Conservation (phyloP, 2,113 vertebrate species). For the Anhinga rufa region DNA sequence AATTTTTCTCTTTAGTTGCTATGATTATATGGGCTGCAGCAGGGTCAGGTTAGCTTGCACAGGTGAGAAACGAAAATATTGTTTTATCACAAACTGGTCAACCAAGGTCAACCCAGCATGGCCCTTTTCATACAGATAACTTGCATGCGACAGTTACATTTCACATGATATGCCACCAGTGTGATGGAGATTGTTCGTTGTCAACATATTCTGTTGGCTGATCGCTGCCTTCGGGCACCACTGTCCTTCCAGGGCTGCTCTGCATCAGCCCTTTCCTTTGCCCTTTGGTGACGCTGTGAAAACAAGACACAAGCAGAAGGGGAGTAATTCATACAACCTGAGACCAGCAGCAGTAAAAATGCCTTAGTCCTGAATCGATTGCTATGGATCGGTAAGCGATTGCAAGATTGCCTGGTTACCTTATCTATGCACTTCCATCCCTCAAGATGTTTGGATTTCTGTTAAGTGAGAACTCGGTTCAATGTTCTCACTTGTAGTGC, state of each 20-base stretch:
- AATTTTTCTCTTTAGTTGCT: not conserved
- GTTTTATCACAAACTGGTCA: not conserved
- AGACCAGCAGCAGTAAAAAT: not conserved
- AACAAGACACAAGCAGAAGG: not conserved
- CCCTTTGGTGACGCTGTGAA: not conserved
- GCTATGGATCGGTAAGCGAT: accelerated
- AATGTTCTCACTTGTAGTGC: not conserved
- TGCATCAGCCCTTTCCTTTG: not conserved
- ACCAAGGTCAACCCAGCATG: not conserved
- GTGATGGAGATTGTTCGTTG: not conserved
- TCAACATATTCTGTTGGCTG: not conserved
- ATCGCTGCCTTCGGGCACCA: not conserved
- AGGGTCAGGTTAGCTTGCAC: not conserved
- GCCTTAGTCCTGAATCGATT: not conserved
- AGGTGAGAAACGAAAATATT: not conserved
- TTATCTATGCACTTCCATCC: not conserved
- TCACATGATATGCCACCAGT: too few species aligned
- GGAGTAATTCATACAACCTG: not conserved
- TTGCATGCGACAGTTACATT: not conserved
- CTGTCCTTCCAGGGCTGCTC: not conserved
- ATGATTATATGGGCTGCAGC: not conserved
- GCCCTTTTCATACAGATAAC: not conserved
- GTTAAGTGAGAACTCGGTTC: not conserved
- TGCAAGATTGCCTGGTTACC: not conserved
- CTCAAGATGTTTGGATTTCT: slow-evolving; percentile 2